These are phyloP conservation scores for Scophthalmus maximus DNA, from an alignment of 2,113 vertebrate species.

Conservation along the genomic window DNA sequence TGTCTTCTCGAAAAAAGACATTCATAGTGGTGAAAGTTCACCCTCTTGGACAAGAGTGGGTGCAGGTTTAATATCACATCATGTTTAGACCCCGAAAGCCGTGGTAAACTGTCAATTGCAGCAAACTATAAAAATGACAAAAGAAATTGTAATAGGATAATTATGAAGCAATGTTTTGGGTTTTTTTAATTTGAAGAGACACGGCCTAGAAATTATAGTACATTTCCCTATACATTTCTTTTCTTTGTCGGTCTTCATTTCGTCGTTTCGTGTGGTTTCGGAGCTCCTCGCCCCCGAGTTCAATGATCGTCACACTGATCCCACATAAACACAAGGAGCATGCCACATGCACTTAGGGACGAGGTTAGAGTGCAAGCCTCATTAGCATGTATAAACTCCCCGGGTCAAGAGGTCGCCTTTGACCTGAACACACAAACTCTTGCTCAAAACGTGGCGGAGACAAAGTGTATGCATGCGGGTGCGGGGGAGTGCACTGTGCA, in stretches of 20 bases:
- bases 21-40: constrained; percentile 35
- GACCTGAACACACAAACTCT: constrained; percentile 73
- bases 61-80: constrained; percentile 5
- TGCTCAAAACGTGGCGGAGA: constrained; percentile 64
- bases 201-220: not conserved
- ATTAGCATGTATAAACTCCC: constrained; percentile 79
- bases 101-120: not conserved
- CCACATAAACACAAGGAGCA: constrained; percentile 54
- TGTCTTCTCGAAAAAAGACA: constrained; percentile 13
- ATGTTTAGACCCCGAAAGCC: not conserved
- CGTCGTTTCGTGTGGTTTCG: constrained; percentile 20
- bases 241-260: not conserved
- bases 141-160: not conserved
- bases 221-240: not conserved
- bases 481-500: constrained; percentile 44
- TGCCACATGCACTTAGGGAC: constrained; percentile 70
- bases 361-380: constrained; percentile 76
- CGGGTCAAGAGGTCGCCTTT: constrained; percentile 77
- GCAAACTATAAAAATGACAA: not conserved
- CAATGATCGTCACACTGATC: constrained; percentile 58
- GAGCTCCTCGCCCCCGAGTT: constrained; percentile 24
- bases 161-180: not conserved
- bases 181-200: not conserved
- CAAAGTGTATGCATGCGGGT: constrained; percentile 53
- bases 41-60: not conserved